Base-by-base conservation (phyloP, 1,140 invertebrate genomes). In the Drosophila orosa region DNA sequence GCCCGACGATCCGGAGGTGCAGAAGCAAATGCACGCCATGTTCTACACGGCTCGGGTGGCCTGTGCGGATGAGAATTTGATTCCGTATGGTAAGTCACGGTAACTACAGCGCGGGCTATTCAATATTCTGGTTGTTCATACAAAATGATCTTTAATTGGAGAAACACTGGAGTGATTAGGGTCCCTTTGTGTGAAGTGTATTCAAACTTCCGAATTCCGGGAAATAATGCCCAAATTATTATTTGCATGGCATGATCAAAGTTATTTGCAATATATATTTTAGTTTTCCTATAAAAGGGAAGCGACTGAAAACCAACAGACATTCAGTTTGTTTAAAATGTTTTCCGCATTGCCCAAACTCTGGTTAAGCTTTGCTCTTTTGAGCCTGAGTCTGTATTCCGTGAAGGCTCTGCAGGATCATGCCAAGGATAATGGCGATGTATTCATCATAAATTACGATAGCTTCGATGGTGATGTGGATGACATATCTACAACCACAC, bases 401-500 rank as follows among this genome's bases (percentile, higher is more conserved):
- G 39, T 31, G 6, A 25, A 12, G 25, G 67, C 62, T 6, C 31
- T 89, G 1, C 63, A 68, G 27, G 67, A 87, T 71, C 83, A 60
- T 8, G 79, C 72, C 13, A 82, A 60, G 79, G 75, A 86, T 58
- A 86, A 89, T 67, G 83, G 84, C 10, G 84, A 87, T 56, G 74
- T 87, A 35, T 87, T 80, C n/a, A 89, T 89, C 27, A 74, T 87
- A 27, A 83, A 67, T 33, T 89, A 86, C 37, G 80, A 87, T 40
- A 89, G 66, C 37, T 86, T 86, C 5, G 83, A 86, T 77, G 83
- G 83, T 44, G 83, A 86, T 63, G 29, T 89, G 27, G 83, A 86
- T 60, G 83, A 86, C 25, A 74, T 86, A 60, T 80, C 80, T 25
- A 89, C 83, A 10, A 86, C 83, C 1, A 86, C 83, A 6, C 8